Conservation (phyloP, 2,888 invertebrate species). For the Amblyjoppa fuscipennis region DNA sequence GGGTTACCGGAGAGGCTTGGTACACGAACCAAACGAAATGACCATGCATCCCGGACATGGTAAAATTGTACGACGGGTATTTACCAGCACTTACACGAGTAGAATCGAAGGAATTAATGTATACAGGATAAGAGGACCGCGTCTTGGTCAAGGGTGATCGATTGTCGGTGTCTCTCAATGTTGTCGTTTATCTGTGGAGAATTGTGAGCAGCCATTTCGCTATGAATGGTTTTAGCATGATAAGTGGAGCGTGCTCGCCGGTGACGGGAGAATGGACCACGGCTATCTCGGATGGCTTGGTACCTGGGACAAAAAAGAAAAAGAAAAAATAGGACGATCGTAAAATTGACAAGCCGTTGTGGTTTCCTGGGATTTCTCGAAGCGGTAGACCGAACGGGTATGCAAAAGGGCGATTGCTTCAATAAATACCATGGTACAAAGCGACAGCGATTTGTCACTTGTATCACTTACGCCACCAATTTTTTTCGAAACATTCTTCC, state of each 20-base stretch:
- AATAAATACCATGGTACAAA: not conserved
- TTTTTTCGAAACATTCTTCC: not conserved
- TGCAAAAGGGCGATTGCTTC: not conserved
- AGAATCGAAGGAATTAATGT: slow-evolving; percentile 45
- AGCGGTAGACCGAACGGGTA: not conserved
- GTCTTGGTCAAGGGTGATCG: slow-evolving; percentile 46
- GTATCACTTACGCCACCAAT: not conserved
- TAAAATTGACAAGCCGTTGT: not conserved
- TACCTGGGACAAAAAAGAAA: not conserved
- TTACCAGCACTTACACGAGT: slow-evolving; percentile 64
- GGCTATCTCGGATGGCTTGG: not conserved
- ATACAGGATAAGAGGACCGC: slow-evolving; percentile 56
- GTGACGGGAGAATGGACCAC: slow-evolving; percentile 1
- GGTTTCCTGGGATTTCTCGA: not conserved
- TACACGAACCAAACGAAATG: slow-evolving; percentile 58
- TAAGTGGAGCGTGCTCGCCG: not conserved
- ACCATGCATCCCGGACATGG: slow-evolving; percentile 59
- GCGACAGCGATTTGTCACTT: not conserved
- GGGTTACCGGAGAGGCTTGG: slow-evolving; percentile 8
- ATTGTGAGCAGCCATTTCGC: slow-evolving; percentile 25
- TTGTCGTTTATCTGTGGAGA: slow-evolving; percentile 2
- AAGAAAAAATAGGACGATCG: not conserved
- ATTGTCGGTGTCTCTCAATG: slow-evolving; percentile 47
- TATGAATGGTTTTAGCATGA: slow-evolving; percentile 14
- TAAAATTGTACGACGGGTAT: slow-evolving; percentile 54